Evolutionary conservation across 2,797 vertebrate species (phyloP).

Genomic region (Sebastolobus alascanus): DNA sequence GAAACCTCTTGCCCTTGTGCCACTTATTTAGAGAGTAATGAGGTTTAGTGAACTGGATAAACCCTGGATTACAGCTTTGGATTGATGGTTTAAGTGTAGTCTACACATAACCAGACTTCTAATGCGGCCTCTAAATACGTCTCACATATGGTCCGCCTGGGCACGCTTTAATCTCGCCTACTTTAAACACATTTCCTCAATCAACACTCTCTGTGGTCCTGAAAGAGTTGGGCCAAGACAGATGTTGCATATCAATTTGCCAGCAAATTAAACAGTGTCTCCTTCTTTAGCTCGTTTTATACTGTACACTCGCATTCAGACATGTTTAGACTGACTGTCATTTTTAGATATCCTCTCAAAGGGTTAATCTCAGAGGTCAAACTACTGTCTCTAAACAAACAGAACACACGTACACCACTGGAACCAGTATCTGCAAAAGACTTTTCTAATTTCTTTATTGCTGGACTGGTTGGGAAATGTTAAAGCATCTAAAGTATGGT

Average conservation of each 20-base stretch:
- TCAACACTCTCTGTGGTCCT: constrained; percentile 11
- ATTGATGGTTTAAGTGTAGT: constrained; percentile 69
- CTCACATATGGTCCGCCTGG: constrained; percentile 58
- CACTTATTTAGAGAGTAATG: constrained; percentile 80
- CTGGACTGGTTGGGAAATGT: not conserved
- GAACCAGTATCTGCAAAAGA: not conserved
- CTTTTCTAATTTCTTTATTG: not conserved
- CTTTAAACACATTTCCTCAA: constrained; percentile 61
- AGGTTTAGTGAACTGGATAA: constrained; percentile 76
- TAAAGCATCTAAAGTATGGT: not conserved
- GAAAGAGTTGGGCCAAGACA: not conserved
- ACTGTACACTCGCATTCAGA: constrained; percentile 9
- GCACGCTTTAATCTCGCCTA: constrained; percentile 49
- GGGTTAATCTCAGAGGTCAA: constrained; percentile 61
- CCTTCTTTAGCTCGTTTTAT: constrained; percentile 5
- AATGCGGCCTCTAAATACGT: constrained; percentile 60
- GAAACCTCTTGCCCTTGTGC: constrained; percentile 72
- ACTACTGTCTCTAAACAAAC: constrained; percentile 64
- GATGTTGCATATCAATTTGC: constrained; percentile 21
- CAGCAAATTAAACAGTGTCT: constrained; percentile 9
- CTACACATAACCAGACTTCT: constrained; percentile 63
- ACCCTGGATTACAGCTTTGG: constrained; percentile 78
- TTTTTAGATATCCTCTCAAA: constrained; percentile 45
- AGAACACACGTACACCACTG: constrained; percentile 6
- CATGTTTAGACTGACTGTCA: constrained; percentile 20